Evolutionary conservation across 2,113 vertebrate species (phyloP), one percentile per base, ranked within the genome.

Genomic region (Nannobrachium achirus): DNA sequence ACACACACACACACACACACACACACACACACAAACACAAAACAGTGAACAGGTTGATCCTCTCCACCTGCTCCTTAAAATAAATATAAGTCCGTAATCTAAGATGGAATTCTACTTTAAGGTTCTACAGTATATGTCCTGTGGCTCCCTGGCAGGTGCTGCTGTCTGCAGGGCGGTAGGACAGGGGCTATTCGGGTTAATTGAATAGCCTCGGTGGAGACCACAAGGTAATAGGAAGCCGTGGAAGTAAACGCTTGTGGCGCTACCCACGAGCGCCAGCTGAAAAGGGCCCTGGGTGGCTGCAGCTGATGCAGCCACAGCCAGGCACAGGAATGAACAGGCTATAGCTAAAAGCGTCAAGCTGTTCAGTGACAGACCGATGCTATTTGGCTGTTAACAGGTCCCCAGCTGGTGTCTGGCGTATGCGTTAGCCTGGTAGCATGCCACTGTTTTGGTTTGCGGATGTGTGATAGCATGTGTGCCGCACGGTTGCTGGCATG

Each of bases 391-490:
- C 76, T 87, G 84, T 89, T 85, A 86, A 83, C 87, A 86, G 76
- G 71, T 80, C 66, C 75, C 70, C 87, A 88, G 88, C 84, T 89
- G 84, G 80, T 57, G 86, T 86, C 73, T 81, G 79, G 75, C 67
- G 64, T 66, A 42, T 69, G 69, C 25, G 66, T 58, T 61, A 64
- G 82, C 65, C 72, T 56, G 73, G 81, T 78, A 64, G 69, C 61
- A 58, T 50, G 83, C 71, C 77, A 79, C 73, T 81, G 86, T 79
- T 86, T 85, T 78, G 66, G 78, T 83, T 58, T 80, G 83, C 66
- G 80, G 79, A 81, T 81, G 77, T 84, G 81, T 81, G 50, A 1
- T 45, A 79, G 72, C 76, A 78, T 84, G 81, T 86, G 84, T 77
- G 76, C 66, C 20, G 75, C 69, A 69, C 68, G 80, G 75, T 79